Evolutionary conservation across 2,888 invertebrate genomes (phyloP).

Genomic region (Tenthredo livida): DNA sequence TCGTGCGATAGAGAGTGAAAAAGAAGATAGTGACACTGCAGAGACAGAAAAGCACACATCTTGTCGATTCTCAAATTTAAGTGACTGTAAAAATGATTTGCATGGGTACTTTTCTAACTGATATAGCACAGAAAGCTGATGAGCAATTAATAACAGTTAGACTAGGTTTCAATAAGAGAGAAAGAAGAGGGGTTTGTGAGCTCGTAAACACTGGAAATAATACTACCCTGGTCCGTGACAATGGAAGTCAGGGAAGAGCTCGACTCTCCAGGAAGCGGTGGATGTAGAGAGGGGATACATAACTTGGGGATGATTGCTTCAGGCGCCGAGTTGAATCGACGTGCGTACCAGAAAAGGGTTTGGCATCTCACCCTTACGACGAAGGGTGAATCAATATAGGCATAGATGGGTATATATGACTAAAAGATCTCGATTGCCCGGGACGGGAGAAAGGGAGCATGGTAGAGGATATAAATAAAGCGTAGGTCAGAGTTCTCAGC

Average conservation of each 20-base stretch:
- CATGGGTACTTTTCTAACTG: background rate
- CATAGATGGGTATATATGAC: conserved; percentile 25
- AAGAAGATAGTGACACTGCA: background rate
- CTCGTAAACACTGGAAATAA: conserved; percentile 21
- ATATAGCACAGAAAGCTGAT: background rate
- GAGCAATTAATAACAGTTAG: background rate
- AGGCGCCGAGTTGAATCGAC: conserved; percentile 40
- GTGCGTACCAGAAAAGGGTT: conserved; percentile 36
- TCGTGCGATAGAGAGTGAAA: background rate
- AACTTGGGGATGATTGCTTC: conserved; percentile 42
- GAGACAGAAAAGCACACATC: background rate
- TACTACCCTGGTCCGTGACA: background rate
- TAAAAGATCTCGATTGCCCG: conserved; percentile 14
- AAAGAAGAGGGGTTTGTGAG: background rate
- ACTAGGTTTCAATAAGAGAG: background rate
- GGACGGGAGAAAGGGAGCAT: conserved; percentile 9
- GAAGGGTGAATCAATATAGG: conserved; percentile 41
- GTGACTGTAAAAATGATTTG: too few relatives aligned
- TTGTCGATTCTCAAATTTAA: background rate
- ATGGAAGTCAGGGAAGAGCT: background rate
- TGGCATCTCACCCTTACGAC: conserved; percentile 41
- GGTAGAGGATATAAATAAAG: conserved; percentile 22
- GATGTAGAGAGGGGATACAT: conserved; percentile 1
- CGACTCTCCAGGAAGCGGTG: background rate
- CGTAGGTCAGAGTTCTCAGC: conserved; percentile 23